Percentiles rank a stretch among this genome's conserved stretches.
These are phyloP conservation scores for Cyprichromis sp. DNA, from an alignment of 2,113 vertebrate genomes.

Conservation along the genomic window DNA sequence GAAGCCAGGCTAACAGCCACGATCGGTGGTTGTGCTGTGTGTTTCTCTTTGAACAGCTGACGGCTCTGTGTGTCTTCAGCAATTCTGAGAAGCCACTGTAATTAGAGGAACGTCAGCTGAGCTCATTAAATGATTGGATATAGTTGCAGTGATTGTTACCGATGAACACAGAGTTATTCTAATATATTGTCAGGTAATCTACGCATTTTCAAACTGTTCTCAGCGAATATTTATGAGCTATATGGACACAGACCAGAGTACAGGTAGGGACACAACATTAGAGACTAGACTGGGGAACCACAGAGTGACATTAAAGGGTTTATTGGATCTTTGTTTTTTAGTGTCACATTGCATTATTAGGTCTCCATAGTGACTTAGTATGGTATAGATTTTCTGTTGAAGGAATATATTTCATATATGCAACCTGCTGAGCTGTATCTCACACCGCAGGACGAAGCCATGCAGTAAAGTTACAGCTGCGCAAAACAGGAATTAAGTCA, in stretches of 20 bases:
- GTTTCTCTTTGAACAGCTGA: neutral
- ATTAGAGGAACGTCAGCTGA: neutral
- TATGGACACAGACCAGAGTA: neutral
- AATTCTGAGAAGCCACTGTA: neutral
- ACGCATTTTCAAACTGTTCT: neutral
- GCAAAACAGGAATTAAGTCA: neutral
- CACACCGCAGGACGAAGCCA: neutral
- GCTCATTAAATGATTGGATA: neutral
- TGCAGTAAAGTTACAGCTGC: neutral
- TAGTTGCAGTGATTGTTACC: neutral
- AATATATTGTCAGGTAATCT: neutral
- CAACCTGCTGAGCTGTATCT: neutral
- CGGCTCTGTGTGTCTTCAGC: neutral
- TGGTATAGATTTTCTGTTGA: neutral
- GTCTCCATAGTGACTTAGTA: neutral
- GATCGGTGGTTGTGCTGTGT: too few species aligned
- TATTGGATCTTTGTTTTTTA: neutral
- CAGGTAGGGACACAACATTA: neutral
- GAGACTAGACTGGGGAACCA: neutral
- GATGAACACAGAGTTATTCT: neutral
- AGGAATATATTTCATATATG: neutral
- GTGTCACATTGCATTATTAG: neutral
- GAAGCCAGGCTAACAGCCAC: neutral
- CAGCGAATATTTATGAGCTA: fast-evolving
- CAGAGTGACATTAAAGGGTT: neutral